Conservation (phyloP, 2,888 invertebrate species). For the Leuctra nigra region DNA sequence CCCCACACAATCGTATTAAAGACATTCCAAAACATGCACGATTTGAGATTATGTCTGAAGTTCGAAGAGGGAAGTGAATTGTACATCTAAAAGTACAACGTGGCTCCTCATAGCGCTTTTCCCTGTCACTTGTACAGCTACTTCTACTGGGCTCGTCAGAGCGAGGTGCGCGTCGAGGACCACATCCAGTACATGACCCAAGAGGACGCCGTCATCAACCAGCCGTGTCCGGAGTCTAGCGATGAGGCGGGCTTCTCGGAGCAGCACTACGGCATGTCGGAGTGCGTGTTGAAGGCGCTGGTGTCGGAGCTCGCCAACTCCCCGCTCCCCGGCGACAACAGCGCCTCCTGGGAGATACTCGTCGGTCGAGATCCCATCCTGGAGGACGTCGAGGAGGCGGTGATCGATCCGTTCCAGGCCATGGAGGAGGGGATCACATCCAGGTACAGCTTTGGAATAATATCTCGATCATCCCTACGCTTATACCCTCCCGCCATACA, state of each 20-base stretch:
- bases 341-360: conserved; percentile 47
- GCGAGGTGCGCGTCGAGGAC: conserved; percentile 40
- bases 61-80: too few species aligned
- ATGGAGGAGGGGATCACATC: conserved; percentile 18
- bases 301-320: conserved; percentile 41
- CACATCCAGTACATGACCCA: conserved; percentile 43
- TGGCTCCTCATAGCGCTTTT: too few species aligned
- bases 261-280: conserved; percentile 31
- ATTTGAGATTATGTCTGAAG: too few species aligned
- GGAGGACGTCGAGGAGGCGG: neutral
- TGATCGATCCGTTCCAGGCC: conserved; percentile 13
- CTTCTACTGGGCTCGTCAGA: conserved; percentile 45
- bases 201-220: conserved; percentile 24
- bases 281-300: conserved; percentile 38
- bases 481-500: too few species aligned
- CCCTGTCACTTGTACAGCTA: too few species aligned
- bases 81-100: too few species aligned
- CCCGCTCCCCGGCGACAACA: conserved; percentile 43
- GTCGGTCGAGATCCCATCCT: conserved; percentile 36
- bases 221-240: conserved; percentile 28
- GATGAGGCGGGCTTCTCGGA: conserved; percentile 30
- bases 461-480: too few species aligned
- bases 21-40: too few species aligned
- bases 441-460: neutral
- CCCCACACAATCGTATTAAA: too few species aligned